These are phyloP conservation scores for Corythornis cristatus DNA, from an alignment of 2,113 vertebrate genomes.

Conservation along the genomic window DNA sequence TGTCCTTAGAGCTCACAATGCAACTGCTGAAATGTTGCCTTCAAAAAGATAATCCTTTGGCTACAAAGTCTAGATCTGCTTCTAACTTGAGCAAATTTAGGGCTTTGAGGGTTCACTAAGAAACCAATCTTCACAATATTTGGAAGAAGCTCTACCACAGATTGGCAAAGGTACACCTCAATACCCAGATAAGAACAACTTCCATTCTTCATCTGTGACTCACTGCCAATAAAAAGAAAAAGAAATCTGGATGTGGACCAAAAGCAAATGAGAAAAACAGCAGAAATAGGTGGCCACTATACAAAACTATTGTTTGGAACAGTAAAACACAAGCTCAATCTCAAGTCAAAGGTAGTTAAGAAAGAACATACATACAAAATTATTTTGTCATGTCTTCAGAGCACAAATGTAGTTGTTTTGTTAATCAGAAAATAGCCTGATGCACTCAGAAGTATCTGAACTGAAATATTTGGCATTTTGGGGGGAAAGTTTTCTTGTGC, in stretches of 20 bases:
- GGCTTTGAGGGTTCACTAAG: not conserved
- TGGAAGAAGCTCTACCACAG: not conserved
- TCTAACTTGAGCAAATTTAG: not conserved
- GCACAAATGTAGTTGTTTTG: not conserved
- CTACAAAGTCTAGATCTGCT: not conserved
- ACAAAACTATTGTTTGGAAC: not conserved
- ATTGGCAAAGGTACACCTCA: not conserved
- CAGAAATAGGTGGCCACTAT: not conserved
- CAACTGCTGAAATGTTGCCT: not conserved
- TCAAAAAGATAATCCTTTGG: not conserved
- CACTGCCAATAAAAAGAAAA: not conserved
- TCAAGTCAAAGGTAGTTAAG: not conserved
- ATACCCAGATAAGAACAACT: not conserved
- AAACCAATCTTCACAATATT: not conserved
- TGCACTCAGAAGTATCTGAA: not conserved
- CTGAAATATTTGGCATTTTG: not conserved
- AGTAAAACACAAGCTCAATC: not conserved
- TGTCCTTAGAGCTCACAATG: not conserved
- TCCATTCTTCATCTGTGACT: not conserved
- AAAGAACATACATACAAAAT: not conserved
- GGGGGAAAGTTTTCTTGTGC: not conserved
- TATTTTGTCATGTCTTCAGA: not conserved
- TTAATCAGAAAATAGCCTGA: not conserved
- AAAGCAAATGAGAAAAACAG: not conserved
- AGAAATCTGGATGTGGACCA: not conserved